phyloP scores from a whole-genome alignment of 2,888 invertebrate genomes.

The Argynnis bischoffii region DNA sequence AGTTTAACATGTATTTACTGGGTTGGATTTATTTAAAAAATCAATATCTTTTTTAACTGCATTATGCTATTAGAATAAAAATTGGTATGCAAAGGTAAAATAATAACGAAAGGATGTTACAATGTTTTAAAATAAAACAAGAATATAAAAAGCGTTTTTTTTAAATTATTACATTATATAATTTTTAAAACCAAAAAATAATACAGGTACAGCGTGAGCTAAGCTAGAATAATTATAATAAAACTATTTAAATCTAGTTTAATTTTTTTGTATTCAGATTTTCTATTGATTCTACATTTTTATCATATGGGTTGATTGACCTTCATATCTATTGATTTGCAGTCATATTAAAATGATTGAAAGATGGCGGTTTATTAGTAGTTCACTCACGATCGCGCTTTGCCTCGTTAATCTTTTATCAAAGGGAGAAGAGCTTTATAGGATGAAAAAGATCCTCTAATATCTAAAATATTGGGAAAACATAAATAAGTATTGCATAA shows the following conservation, averaged over 20 bases:
- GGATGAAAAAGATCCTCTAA: background rate
- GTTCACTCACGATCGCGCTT: slow-evolving; percentile 8
- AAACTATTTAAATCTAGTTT: no score
- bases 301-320: background rate
- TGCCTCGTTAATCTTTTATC: slow-evolving; percentile 5
- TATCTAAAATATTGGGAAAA: background rate
- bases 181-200: no score
- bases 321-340: slow-evolving; percentile 12
- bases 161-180: no score
- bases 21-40: background rate
- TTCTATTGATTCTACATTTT: background rate
- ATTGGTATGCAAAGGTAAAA: background rate
- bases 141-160: no score
- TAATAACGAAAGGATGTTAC: background rate
- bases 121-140: background rate
- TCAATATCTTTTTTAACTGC: background rate
- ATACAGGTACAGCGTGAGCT: no score
- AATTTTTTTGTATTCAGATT: no score
- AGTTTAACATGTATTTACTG: background rate
- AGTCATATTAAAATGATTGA: slow-evolving; percentile 13
- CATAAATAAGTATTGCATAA: background rate
- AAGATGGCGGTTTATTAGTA: slow-evolving; percentile 4
- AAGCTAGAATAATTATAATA: no score
- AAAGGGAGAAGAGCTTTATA: background rate
- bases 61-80: background rate